phyloP scores from a whole-genome alignment of 2,797 vertebrate genomes.

The Oophaga sylvatica region DNA sequence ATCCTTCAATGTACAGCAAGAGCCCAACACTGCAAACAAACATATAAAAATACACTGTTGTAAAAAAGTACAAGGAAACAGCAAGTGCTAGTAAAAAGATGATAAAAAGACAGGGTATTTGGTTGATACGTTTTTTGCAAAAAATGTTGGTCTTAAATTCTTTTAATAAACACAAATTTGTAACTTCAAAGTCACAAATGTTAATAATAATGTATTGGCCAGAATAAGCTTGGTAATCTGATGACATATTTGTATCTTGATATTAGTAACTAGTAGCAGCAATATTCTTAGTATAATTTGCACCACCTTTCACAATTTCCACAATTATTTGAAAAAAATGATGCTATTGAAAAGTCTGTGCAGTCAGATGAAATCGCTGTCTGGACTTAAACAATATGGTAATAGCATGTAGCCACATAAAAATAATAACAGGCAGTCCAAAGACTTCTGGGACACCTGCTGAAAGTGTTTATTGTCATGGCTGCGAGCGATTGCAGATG shows the following conservation, averaged over 20 bases:
- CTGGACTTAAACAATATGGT: slow-evolving; percentile 61
- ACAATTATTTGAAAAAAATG: slow-evolving; percentile 17
- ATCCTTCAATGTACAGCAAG: too few relatives aligned
- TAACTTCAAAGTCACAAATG: background rate
- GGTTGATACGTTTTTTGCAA: too few relatives aligned
- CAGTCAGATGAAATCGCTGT: slow-evolving; percentile 44
- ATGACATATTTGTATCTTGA: background rate
- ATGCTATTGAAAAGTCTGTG: background rate
- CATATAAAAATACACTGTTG: too few relatives aligned
- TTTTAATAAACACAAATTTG: too few relatives aligned
- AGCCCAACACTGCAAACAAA: too few relatives aligned
- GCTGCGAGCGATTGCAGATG: slow-evolving; percentile 62
- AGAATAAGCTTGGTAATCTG: background rate
- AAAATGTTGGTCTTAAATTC: too few relatives aligned
- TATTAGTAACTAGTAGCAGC: background rate
- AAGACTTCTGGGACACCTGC: slow-evolving; percentile 59
- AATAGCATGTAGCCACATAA: slow-evolving; percentile 61
- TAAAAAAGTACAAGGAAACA: too few relatives aligned
- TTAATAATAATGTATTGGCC: background rate
- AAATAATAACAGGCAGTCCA: slow-evolving; percentile 60
- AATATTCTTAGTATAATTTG: too few relatives aligned
- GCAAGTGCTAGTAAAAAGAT: too few relatives aligned
- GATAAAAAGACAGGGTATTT: too few relatives aligned
- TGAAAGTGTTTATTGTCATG: slow-evolving; percentile 60
- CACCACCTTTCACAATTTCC: background rate